Conservation (phyloP, 2,113 vertebrate species). For the Geococcyx californianus region DNA sequence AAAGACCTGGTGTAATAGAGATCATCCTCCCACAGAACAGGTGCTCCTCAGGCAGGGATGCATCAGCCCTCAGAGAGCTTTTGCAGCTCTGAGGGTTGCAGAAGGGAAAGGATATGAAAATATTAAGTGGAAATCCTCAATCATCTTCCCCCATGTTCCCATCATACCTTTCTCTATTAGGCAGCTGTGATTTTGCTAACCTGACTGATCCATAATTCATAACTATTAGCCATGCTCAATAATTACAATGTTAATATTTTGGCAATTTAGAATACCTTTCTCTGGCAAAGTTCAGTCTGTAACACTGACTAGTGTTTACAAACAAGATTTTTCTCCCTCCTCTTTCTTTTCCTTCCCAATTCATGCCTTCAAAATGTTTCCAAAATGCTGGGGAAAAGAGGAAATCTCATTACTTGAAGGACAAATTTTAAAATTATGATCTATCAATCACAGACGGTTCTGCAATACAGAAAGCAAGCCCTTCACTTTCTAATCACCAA, state of each 20-base stretch:
- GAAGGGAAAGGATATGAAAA: neutral
- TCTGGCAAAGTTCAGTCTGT: neutral
- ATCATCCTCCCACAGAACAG: neutral
- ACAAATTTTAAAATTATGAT: neutral
- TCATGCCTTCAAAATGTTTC: neutral
- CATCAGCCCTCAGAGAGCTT: neutral
- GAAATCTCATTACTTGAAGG: neutral
- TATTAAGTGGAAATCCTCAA: neutral
- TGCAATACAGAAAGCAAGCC: conserved; percentile 16
- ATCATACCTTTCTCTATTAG: neutral
- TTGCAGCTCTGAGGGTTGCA: neutral
- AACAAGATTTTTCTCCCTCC: neutral
- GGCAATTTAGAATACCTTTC: conserved; percentile 10
- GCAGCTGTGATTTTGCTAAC: conserved; percentile 6
- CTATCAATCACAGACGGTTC: conserved; percentile 16
- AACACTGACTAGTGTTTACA: neutral
- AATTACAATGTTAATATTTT: conserved; percentile 53
- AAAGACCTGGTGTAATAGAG: neutral
- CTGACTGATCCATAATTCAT: conserved; percentile 43
- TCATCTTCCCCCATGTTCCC: neutral
- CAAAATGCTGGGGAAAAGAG: neutral
- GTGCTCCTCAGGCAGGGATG: neutral
- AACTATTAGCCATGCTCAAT: conserved; percentile 17
- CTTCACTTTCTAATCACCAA: neutral
- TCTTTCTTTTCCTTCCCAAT: neutral